phyloP scores from a whole-genome alignment of 2,797 vertebrate species.

The Pelobates cultripes region DNA sequence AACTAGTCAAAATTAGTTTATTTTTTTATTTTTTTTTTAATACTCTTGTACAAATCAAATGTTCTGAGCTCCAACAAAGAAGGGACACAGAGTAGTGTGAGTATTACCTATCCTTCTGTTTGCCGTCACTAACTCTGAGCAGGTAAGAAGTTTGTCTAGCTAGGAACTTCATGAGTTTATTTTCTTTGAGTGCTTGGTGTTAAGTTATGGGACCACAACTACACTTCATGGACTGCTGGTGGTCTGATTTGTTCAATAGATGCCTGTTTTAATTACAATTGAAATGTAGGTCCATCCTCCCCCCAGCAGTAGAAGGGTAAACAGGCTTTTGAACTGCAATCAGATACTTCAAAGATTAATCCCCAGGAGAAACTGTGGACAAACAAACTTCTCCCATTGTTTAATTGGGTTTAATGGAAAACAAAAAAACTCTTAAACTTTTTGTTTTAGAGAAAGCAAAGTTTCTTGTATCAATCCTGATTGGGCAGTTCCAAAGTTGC shows the following conservation, averaged over 20 bases:
- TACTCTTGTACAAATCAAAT: too few species aligned
- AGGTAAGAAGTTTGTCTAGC: too few species aligned
- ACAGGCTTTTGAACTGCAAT: slow-evolving; percentile 6
- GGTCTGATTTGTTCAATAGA: slow-evolving; percentile 24
- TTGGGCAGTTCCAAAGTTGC: not conserved
- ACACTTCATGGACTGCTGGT: not conserved
- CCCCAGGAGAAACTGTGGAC: slow-evolving; percentile 33
- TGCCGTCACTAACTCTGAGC: too few species aligned
- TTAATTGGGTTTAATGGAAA: not conserved
- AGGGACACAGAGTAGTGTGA: too few species aligned
- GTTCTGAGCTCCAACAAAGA: too few species aligned
- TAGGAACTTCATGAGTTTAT: too few species aligned
- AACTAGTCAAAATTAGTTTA: too few species aligned
- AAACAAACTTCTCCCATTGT: slow-evolving; percentile 12
- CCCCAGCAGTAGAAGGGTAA: slow-evolving; percentile 27
- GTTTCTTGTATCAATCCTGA: slow-evolving; percentile 4
- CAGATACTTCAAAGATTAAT: slow-evolving; percentile 25
- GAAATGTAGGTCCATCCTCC: not conserved
- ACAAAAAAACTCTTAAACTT: not conserved
- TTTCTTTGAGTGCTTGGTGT: too few species aligned
- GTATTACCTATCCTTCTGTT: too few species aligned
- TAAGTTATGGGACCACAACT: too few species aligned
- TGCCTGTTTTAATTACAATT: slow-evolving; percentile 11
- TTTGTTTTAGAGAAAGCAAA: not conserved
- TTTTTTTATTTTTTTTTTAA: too few species aligned